Base-by-base conservation (phyloP, 2,888 invertebrate species). In the Lochmaea capreae region DNA sequence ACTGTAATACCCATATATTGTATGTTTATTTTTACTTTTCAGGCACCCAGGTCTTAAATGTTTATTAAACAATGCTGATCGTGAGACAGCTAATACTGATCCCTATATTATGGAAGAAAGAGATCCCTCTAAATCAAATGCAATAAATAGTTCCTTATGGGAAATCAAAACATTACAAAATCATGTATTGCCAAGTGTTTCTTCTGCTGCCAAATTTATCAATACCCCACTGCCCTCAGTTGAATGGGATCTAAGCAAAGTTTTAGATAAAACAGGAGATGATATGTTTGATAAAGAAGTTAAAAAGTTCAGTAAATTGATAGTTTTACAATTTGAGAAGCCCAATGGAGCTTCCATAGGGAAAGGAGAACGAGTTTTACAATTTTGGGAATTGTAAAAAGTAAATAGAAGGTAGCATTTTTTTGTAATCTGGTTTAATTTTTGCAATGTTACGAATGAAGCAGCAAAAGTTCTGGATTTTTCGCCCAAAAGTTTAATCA, bases 101-200 rank as follows among this genome's bases (percentile, higher is more conserved):
- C 97, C 98, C 0, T 98, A 93, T 88, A 89, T 94, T 77, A 93
- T 93, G 90, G 92, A 94, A 74, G 96, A 97, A 88, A 87, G 91
- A 6, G 93, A 95, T 85, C 95, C 96, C 0, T 86, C 90, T 2
- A 91, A 93, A 82, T 93, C 95, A 10, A 91, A 92, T 79, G 99
- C 98, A 0, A 88, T 96, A 6, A 92, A 94, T 76, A 97, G 97
- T 83, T 96, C 95, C 65, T 89, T 99, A 71, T 99, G 98, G 98
- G 98, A 99, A 89, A 90, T 97, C 75, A 90, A 92, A 80, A 92
- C 94, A 12, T 88, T 97, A 77, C 93, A 94, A 84, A 89, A 90
- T 77, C 95, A 96, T 85, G 90, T 90, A 12, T 83, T 93, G 79
- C 94, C 96, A 4, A 90, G 90, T 74, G 92, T 96, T 10, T 90